These are phyloP conservation scores for Mycteria americana DNA, from an alignment of 2,797 vertebrate genomes.

Conservation along the genomic window DNA sequence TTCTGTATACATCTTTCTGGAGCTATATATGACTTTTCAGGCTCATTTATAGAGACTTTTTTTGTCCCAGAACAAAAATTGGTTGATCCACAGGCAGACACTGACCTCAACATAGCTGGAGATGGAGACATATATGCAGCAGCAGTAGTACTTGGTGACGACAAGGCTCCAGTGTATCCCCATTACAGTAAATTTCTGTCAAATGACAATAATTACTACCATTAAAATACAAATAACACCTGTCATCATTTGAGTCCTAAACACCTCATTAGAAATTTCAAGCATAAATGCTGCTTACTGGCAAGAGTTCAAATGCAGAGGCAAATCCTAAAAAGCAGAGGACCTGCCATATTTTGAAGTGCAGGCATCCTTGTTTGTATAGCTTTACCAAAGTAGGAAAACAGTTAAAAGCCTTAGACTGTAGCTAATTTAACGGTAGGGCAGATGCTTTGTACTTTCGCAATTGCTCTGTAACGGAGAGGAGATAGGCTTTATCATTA, in stretches of 20 bases:
- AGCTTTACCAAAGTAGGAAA: background rate
- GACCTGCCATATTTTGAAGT: background rate
- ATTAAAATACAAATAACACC: background rate
- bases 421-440: background rate
- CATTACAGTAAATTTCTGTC: background rate
- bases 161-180: background rate
- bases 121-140: background rate
- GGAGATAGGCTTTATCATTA: background rate
- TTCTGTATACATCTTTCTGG: background rate
- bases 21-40: background rate
- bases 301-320: background rate
- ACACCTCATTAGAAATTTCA: background rate
- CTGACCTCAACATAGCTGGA: background rate
- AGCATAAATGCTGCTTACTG: background rate
- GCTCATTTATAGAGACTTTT: background rate
- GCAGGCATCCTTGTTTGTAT: background rate
- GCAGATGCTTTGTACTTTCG: background rate
- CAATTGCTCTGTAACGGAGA: background rate
- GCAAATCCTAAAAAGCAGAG: background rate
- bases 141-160: background rate
- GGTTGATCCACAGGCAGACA: background rate
- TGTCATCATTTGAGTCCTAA: background rate
- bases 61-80: background rate
- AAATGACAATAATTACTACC: background rate
- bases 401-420: background rate